Conservation (phyloP, 2,113 vertebrate genomes). For the Crotalus viridis region DNA sequence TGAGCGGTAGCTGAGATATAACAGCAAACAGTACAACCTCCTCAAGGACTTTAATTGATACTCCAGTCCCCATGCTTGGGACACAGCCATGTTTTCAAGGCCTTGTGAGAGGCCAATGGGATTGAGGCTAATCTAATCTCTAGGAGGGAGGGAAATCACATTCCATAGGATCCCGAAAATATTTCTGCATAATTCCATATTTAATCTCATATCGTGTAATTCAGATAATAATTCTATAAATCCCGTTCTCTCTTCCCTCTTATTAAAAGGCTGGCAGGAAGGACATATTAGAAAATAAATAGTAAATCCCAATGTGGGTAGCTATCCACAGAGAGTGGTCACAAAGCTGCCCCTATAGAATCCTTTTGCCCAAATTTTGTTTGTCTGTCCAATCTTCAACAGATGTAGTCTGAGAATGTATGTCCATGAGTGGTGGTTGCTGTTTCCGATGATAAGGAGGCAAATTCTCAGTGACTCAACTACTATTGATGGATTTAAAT, state of each 20-base stretch:
- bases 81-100: too few species aligned
- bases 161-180: too few species aligned
- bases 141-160: too few species aligned
- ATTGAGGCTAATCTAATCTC: too few species aligned
- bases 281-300: neutral
- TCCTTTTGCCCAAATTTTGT: neutral
- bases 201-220: too few species aligned
- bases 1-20: too few species aligned
- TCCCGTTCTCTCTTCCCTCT: neutral
- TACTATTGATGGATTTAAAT: neutral
- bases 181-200: too few species aligned
- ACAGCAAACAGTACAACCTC: too few species aligned
- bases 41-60: too few species aligned
- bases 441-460: neutral
- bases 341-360: neutral
- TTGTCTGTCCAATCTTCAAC: neutral
- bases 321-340: neutral
- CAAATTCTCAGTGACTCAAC: neutral
- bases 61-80: too few species aligned
- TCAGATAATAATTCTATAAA: neutral
- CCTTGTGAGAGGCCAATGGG: too few species aligned
- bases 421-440: neutral
- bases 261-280: neutral
- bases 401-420: neutral
- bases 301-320: neutral